Evolutionary conservation across 2,888 invertebrate genomes (phyloP), one percentile per base, ranked within the genome.

Genomic region (Pinctada fucata): DNA sequence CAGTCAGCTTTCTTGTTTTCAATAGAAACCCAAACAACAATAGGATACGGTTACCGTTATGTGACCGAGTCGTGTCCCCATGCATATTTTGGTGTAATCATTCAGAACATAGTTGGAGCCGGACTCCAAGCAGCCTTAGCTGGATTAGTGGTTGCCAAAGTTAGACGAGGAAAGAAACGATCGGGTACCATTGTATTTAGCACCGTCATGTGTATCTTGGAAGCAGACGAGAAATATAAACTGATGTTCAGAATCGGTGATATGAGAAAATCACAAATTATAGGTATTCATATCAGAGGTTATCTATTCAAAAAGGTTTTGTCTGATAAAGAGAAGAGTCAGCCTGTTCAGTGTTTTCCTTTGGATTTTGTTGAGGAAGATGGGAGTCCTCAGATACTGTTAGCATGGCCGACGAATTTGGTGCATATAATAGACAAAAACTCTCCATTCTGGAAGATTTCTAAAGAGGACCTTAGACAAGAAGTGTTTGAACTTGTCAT

Each of bases 341-440:
- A 98, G 88, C 97, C 97, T 6, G 66, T 74, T 5, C 51, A 96
- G 93, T 97, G 98, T 93, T 96, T 97, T 90, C 97, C 97, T 93
- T 93, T 98, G 91, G 95, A 95, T 1, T 97, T 97, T 52, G 97
- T 97, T 87, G 97, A 97, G 0, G 97, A 97, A 88, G 96, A 96
- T 13, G 96, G 97, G 87, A 96, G 97, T 91, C 97, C 97, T 92
- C 95, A 97, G 79, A 95, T 99, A 84, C 97, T 99, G 94, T 97
- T 99, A 92, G 97, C 98, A 86, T 99, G 98, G 98, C 98, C 98
- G 3, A 97, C 97, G 88, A 97, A 96, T 51, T 97, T 98, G 84
- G 97, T 97, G 49, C 99, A 99, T 93, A 96, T 95, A 92, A 98
- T 98, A 91, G 96, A 97, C 92, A 95, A 96, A 81, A 94, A 95